phyloP scores from a whole-genome alignment of 53 echinoderm and acorn worm species.

The Actinopyga echinites region DNA sequence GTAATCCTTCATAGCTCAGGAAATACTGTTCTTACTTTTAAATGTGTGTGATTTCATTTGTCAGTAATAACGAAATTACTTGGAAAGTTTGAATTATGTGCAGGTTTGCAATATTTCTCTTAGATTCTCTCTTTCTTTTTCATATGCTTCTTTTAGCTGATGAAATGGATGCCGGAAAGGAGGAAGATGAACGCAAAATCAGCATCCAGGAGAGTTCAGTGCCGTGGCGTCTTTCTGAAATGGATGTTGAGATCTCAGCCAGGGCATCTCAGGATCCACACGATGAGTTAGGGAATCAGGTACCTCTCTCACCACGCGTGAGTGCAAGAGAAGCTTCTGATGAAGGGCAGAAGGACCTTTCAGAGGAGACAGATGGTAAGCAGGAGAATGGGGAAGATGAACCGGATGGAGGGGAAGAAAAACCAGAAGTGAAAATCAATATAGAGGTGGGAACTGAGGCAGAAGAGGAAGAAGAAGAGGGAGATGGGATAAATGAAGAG shows the following conservation, averaged over 20 bases:
- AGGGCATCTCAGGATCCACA: conserved; percentile 33
- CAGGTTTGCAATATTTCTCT: not conserved
- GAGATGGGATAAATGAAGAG: not conserved
- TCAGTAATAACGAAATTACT: no score
- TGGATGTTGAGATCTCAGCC: conserved; percentile 6
- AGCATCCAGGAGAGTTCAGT: conserved; percentile 36
- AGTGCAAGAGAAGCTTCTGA: not conserved
- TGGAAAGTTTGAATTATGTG: no score
- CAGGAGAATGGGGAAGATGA: not conserved
- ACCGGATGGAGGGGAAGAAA: not conserved
- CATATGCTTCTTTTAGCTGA: not conserved
- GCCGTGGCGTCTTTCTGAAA: not conserved
- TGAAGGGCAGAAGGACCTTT: not conserved
- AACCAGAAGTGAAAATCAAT: conserved; percentile 1
- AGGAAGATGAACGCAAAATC: not conserved
- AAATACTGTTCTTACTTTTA: no score
- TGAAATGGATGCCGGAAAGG: not conserved
- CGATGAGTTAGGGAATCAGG: conserved; percentile 22
- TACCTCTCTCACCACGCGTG: not conserved
- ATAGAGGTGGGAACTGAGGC: not conserved
- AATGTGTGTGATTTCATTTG: no score
- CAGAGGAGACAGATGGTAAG: no score
- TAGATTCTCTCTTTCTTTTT: not conserved
- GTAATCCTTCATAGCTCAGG: no score
- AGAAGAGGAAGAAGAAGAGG: not conserved